Percentiles rank a stretch among this genome's conserved stretches.
phyloP scores from a whole-genome alignment of 2,797 vertebrate genomes.

The Gymnoscopelus braueri region DNA sequence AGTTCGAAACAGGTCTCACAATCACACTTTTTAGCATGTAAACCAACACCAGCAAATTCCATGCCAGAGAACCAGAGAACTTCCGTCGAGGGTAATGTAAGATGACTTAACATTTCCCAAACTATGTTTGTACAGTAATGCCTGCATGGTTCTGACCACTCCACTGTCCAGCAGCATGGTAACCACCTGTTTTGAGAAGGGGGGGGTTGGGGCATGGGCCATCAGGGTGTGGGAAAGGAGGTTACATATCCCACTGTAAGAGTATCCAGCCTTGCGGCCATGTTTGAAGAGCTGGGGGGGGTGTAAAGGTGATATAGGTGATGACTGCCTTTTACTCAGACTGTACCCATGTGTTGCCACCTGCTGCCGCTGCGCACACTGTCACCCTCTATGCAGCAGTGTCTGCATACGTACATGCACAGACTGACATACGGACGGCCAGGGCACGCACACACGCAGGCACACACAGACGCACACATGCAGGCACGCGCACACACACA shows the following conservation, averaged over 20 bases:
- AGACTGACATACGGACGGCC: too few relatives aligned
- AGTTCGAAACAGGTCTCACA: too few relatives aligned
- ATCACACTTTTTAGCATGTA: too few relatives aligned
- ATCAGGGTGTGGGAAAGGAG: conserved; percentile 12
- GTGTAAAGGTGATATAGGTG: not conserved
- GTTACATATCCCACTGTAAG: conserved; percentile 32
- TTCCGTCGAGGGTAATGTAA: too few relatives aligned
- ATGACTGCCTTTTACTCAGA: conserved; percentile 6
- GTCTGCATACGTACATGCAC: not conserved
- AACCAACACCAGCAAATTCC: too few relatives aligned
- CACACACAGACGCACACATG: conserved; percentile 8
- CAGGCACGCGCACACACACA: not conserved
- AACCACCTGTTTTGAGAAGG: conserved; percentile 9
- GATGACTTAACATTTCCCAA: too few relatives aligned
- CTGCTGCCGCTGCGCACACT: not conserved
- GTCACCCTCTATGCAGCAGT: not conserved
- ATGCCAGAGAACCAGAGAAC: too few relatives aligned
- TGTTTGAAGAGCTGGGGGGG: conserved; percentile 17
- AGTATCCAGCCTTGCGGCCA: conserved; percentile 7
- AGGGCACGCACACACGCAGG: not conserved
- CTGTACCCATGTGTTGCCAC: not conserved
- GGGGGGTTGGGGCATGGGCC: not conserved
- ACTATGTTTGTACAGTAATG: too few relatives aligned
- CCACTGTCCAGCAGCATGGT: not conserved
- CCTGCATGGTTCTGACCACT: too few relatives aligned